phyloP scores from a whole-genome alignment of 2,797 vertebrate genomes.

The Gouania willdenowi region DNA sequence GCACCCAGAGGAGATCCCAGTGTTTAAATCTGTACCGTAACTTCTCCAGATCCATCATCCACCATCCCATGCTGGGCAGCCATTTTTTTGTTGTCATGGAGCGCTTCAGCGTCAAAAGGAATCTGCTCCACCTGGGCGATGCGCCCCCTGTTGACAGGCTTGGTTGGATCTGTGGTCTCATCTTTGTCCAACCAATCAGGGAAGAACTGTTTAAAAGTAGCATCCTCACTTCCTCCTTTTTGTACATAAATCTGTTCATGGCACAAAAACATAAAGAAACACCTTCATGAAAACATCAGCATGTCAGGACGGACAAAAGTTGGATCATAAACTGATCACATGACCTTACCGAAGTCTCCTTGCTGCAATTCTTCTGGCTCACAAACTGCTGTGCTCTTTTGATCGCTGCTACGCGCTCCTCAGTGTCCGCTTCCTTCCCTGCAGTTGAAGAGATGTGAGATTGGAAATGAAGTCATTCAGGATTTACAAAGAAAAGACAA shows the following conservation, averaged over 20 bases:
- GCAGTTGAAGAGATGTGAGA: too few species aligned
- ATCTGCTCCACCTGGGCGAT: conserved; percentile 65
- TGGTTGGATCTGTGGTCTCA: conserved; percentile 39
- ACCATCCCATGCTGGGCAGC: conserved; percentile 77
- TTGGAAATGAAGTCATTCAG: too few species aligned
- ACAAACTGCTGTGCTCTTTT: conserved; percentile 61
- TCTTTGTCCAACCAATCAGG: conserved; percentile 71
- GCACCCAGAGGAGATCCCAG: too few species aligned
- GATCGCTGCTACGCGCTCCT: conserved; percentile 64
- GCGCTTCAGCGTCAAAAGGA: conserved; percentile 69
- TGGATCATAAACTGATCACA: background rate
- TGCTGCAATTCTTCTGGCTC: conserved; percentile 58
- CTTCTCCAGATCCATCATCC: conserved; percentile 73
- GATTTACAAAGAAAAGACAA: background rate
- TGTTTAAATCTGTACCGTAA: conserved; percentile 56
- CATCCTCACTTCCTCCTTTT: conserved; percentile 63
- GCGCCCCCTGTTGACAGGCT: conserved; percentile 38
- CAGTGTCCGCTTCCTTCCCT: conserved; percentile 59
- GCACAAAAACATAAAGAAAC: background rate
- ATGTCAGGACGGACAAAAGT: background rate
- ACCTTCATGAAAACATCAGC: background rate
- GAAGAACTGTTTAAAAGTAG: conserved; percentile 78
- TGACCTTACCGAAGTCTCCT: conserved; percentile 59
- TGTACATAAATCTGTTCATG: conserved; percentile 64
- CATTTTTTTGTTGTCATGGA: conserved; percentile 66